Conservation (phyloP, 2,888 invertebrate genomes). For the Peribatodes rhomboidaria region DNA sequence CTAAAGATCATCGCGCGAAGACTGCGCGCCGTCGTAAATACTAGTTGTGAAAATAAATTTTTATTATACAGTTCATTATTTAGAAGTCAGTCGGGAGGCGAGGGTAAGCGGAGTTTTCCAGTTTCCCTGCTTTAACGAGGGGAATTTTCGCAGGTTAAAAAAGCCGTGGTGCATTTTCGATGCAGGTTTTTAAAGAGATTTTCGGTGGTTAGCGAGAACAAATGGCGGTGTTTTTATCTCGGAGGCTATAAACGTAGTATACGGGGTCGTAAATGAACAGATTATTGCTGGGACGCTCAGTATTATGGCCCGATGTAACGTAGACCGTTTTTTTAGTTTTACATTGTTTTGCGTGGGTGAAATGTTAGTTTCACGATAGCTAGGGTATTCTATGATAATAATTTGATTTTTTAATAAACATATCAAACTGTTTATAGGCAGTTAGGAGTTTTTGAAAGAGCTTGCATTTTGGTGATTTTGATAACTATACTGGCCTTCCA, state of each 20-base stretch:
- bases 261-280: conserved; percentile 45
- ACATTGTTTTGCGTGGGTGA: conserved; percentile 32
- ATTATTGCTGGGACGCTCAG: conserved; percentile 43
- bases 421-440: too few relatives aligned
- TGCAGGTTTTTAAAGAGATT: conserved; percentile 47
- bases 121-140: conserved; percentile 68
- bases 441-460: too few relatives aligned
- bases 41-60: conserved; percentile 81
- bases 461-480: too few relatives aligned
- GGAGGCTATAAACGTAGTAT: conserved; percentile 47
- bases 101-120: conserved; percentile 54
- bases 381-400: background rate
- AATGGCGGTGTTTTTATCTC: conserved; percentile 47
- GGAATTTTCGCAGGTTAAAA: conserved; percentile 53
- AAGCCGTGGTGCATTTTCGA: conserved; percentile 55
- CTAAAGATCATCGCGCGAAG: conserved; percentile 74
- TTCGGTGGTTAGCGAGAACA: conserved; percentile 46
- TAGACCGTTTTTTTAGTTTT: conserved; percentile 27
- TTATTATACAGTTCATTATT: conserved; percentile 84
- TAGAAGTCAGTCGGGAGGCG: conserved; percentile 64
- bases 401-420: too few relatives aligned
- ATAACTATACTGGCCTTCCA: too few relatives aligned
- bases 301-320: conserved; percentile 41
- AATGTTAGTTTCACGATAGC: conserved; percentile 22
- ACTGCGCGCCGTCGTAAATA: conserved; percentile 57